These are phyloP conservation scores for Cossypha caffra DNA, from an alignment of 2,797 vertebrate species.

Conservation along the genomic window DNA sequence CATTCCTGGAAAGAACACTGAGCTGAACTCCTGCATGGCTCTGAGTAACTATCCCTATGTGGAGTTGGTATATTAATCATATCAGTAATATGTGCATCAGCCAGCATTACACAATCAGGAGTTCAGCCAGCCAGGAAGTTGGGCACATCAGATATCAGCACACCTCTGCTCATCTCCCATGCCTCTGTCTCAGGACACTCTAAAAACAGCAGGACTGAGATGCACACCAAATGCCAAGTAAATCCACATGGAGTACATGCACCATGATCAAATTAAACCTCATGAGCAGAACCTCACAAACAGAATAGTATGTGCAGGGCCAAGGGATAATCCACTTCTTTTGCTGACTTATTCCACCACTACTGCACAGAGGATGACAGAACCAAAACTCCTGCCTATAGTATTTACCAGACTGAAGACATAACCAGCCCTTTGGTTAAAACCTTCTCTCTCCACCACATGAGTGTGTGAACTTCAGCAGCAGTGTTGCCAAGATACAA, in stretches of 20 bases:
- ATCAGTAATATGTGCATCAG: not conserved
- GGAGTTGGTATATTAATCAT: not conserved
- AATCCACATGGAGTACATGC: not conserved
- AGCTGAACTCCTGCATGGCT: not conserved
- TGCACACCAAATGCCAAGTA: not conserved
- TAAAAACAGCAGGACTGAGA: not conserved
- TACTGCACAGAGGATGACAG: not conserved
- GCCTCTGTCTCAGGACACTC: not conserved
- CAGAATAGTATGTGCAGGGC: not conserved
- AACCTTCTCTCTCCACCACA: not conserved
- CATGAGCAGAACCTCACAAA: not conserved
- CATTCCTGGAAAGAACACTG: not conserved
- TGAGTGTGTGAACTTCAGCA: not conserved
- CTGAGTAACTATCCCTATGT: not conserved
- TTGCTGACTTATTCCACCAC: not conserved
- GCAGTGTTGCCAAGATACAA: slow-evolving; percentile 55
- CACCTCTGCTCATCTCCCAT: not conserved
- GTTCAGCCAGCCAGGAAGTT: not conserved
- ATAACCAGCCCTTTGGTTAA: not conserved
- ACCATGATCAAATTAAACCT: not conserved
- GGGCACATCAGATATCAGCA: not conserved
- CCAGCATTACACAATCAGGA: not conserved
- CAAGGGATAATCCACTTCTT: not conserved
- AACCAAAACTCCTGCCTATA: not conserved
- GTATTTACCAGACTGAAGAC: not conserved